Conservation (phyloP, 1,140 invertebrate genomes). For the Zaprionus africanus region DNA sequence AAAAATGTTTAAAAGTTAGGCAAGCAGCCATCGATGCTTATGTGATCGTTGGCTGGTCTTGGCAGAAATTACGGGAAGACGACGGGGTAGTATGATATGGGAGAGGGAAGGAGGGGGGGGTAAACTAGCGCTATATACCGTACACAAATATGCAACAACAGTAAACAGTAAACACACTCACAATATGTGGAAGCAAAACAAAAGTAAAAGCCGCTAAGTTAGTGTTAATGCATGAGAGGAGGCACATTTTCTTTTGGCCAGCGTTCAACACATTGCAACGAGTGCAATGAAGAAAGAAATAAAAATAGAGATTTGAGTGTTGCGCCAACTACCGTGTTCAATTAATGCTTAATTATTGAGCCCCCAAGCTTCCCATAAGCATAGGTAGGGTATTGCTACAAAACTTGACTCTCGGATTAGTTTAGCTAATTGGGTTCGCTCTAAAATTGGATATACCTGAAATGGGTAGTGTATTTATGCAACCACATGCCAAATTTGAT, state of each 20-base stretch:
- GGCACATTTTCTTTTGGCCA: conserved; percentile 38
- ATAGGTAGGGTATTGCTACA: not conserved
- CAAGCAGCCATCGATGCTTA: conserved; percentile 76
- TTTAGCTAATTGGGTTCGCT: not conserved
- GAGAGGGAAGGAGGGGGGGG: not conserved
- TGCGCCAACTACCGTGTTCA: conserved; percentile 42
- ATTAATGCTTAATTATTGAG: conserved; percentile 38
- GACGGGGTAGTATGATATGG: conserved; percentile 7
- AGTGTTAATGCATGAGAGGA: conserved; percentile 64
- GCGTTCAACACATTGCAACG: conserved; percentile 23
- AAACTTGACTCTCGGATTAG: not conserved
- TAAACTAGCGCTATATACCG: conserved; percentile 34
- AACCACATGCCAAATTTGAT: not conserved
- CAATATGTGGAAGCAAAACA: conserved; percentile 47
- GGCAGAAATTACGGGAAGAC: not conserved
- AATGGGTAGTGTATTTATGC: not conserved
- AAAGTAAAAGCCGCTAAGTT: conserved; percentile 80
- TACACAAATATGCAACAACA: conserved; percentile 68
- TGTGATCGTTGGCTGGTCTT: conserved; percentile 46
- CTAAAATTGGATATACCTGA: not conserved
- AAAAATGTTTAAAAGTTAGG: conserved; percentile 69
- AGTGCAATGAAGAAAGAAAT: conserved; percentile 6
- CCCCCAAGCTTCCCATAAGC: not conserved
- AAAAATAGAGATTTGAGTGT: conserved; percentile 14
- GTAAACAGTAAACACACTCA: conserved; percentile 23